Evolutionary conservation across 2,113 vertebrate species (phyloP), one percentile per base, ranked within the genome.

Genomic region (Porphyrio hochstetteri): DNA sequence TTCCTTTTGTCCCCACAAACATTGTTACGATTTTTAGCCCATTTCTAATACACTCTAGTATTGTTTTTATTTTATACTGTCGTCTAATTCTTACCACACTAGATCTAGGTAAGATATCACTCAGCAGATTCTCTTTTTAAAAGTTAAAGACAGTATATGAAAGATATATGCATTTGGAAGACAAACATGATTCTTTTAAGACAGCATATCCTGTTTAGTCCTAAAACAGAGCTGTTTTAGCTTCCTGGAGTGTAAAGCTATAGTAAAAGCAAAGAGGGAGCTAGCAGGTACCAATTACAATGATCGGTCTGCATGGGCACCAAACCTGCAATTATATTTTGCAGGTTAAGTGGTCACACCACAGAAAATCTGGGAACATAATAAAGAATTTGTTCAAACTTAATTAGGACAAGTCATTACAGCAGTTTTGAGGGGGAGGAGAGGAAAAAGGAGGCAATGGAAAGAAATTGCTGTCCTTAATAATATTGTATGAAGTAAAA

Each of bases 321-420:
- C 57, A 90, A 88, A 90, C 81, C 35, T 71, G 72, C 91, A 83
- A n/a, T 71, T 96, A 44, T 60, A 86, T 87, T 95, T 91, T 92
- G 40, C 77, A 82, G 81, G 61, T 92, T 84, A 93, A 89, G 48
- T 82, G 74, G 82, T 86, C 53, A 82, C 24, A 83, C 29, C 61
- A 36, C 44, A 68, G 44, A 86, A 92, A 91, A 87, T 61, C 53
- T 87, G 38, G 21, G 65, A 92, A 64, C 42, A 86, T 88, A 82
- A 82, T 71, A 81, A 81, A 91, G 60, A 59, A 53, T 94, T 84
- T 71, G 31, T 83, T 95, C 68, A 84, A 60, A 64, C 33, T 84
- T 93, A 93, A 95, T 93, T 96, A 86, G 89, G 91, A 88, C 69
- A 94, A 86, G 80, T 83, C 42, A 90, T 80, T 95, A 86, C 35